Percentiles rank a stretch among this genome's conserved stretches.
Conservation (phyloP, 2,113 vertebrate species). For the Cyprinus carpio region DNA sequence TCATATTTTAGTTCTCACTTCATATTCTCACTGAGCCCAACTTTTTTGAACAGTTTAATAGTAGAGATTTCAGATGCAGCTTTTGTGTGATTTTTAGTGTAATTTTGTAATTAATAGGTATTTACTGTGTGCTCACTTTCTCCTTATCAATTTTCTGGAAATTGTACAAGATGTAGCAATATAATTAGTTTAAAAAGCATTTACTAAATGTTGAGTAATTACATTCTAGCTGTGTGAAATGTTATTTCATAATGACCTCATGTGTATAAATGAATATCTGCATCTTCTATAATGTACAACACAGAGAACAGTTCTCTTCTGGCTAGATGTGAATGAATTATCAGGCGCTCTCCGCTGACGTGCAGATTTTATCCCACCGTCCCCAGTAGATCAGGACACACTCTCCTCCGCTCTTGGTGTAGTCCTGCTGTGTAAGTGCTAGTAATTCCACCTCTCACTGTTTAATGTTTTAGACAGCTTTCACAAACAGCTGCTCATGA, state of each 20-base stretch:
- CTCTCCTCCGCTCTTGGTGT: background rate
- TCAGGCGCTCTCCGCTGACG: background rate
- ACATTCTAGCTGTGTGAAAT: background rate
- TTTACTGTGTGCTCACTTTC: background rate
- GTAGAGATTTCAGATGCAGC: background rate
- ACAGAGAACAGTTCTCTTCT: too few species aligned
- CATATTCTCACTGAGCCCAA: too few species aligned
- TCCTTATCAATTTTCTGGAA: background rate
- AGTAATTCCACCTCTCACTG: background rate
- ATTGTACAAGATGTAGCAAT: too few species aligned
- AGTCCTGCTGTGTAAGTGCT: conserved; percentile 1
- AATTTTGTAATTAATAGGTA: background rate
- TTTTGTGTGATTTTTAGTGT: background rate
- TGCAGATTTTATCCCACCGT: background rate
- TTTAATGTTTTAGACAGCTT: background rate
- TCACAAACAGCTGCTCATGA: background rate
- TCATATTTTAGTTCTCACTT: too few species aligned
- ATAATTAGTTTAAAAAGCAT: too few species aligned
- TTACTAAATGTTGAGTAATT: background rate
- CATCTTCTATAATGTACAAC: background rate
- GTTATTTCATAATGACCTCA: background rate
- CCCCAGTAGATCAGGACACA: background rate
- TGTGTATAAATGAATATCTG: background rate
- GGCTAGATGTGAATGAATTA: background rate
- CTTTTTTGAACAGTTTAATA: background rate